A percentile compares a stretch with the other conserved stretches of the same genome.
Evolutionary conservation across 2,888 invertebrate species (phyloP).

Genomic region (Rhagium mordax): DNA sequence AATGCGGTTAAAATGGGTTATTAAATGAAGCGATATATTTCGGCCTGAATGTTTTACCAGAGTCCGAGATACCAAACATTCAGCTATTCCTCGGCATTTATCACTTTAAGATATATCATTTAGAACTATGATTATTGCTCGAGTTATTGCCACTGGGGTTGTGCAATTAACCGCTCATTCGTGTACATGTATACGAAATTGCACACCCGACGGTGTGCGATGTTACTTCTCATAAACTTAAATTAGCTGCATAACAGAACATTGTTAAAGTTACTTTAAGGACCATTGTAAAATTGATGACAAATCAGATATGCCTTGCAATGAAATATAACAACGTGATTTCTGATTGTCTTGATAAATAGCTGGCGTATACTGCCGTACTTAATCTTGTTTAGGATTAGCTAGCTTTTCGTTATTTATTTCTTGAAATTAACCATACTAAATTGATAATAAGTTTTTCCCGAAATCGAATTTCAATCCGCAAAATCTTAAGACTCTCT

Average conservation of each 20-base stretch:
- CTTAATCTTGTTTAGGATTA: no score
- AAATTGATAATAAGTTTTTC: no score
- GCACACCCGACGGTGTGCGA: not conserved
- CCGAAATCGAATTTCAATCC: no score
- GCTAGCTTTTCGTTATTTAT: no score
- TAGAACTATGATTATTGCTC: slow-evolving; percentile 46
- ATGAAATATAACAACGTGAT: no score
- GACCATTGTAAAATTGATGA: not conserved
- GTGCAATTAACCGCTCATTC: slow-evolving; percentile 36
- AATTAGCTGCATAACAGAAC: not conserved
- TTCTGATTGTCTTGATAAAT: no score
- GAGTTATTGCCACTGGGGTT: slow-evolving; percentile 44
- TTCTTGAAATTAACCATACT: no score
- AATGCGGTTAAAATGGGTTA: no score
- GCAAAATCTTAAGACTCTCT: no score
- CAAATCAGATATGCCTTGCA: not conserved
- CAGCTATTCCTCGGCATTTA: slow-evolving; percentile 30
- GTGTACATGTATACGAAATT: slow-evolving; percentile 7
- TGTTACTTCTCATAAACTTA: not conserved
- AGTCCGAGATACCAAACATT: not conserved
- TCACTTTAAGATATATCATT: slow-evolving; percentile 42
- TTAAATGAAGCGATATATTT: not conserved
- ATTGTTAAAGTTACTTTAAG: not conserved
- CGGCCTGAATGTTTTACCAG: not conserved
- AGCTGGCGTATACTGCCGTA: no score